Percentiles rank a stretch among this genome's conserved stretches.
phyloP scores from a whole-genome alignment of 2,888 invertebrate species.

The Drosophila kambysellisi region DNA sequence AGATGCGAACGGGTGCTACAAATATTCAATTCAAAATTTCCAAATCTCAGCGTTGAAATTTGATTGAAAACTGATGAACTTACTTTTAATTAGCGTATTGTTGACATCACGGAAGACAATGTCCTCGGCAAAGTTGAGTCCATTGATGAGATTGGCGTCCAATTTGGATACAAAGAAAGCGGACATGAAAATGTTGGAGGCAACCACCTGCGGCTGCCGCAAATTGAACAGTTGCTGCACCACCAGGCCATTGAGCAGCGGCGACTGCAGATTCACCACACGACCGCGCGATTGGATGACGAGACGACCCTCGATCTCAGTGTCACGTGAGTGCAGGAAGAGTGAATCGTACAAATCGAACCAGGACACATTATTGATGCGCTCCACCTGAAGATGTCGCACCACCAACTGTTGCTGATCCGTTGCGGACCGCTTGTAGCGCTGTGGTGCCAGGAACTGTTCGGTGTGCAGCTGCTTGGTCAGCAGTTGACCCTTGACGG shows the following conservation, averaged over 20 bases:
- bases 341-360: slow-evolving; percentile 70
- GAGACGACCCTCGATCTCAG: slow-evolving; percentile 69
- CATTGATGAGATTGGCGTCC: slow-evolving; percentile 72
- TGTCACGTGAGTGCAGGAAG: slow-evolving; percentile 78
- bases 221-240: slow-evolving; percentile 77
- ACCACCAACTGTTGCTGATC: slow-evolving; percentile 23
- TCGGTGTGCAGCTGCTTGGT: slow-evolving; percentile 63
- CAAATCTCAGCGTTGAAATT: not conserved
- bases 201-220: slow-evolving; percentile 71
- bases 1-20: slow-evolving; percentile 79
- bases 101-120: slow-evolving; percentile 74
- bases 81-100: slow-evolving; percentile 72
- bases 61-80: slow-evolving; percentile 20
- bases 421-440: slow-evolving; percentile 25
- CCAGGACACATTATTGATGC: slow-evolving; percentile 79
- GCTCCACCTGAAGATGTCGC: slow-evolving; percentile 57
- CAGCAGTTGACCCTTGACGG: slow-evolving; percentile 52
- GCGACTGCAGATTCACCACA: slow-evolving; percentile 61
- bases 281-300: slow-evolving; percentile 67
- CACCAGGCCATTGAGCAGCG: slow-evolving; percentile 70
- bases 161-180: slow-evolving; percentile 69
- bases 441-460: slow-evolving; percentile 60
- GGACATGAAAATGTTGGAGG: slow-evolving; percentile 75
- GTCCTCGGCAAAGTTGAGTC: slow-evolving; percentile 78
- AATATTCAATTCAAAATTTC: not conserved